A percentile compares a stretch with the other conserved stretches of the same genome.
Evolutionary conservation across 92 coral and sea anemone species (phyloP).

Genomic region (Epizoanthus fatuus): DNA sequence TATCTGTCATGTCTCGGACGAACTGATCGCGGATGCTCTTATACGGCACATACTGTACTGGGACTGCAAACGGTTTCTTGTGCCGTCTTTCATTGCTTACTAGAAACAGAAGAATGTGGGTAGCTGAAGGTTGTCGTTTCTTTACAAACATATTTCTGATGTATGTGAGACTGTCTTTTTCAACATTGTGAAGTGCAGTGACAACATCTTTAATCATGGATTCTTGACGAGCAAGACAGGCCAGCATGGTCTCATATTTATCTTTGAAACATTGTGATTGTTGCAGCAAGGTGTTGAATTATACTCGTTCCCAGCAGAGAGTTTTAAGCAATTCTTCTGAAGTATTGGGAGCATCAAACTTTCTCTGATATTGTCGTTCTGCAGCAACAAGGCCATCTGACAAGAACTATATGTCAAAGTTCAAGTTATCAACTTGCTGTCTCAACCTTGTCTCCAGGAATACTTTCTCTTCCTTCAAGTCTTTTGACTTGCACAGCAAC

Average conservation of each 20-base stretch:
- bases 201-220: conserved; percentile 29
- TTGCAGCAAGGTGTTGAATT: conserved; percentile 65
- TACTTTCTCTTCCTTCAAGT: conserved; percentile 5
- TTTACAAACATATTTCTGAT: conserved; percentile 51
- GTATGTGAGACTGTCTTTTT: conserved; percentile 34
- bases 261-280: conserved; percentile 63
- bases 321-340: conserved; percentile 58
- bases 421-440: not conserved
- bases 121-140: conserved; percentile 73
- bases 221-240: conserved; percentile 32
- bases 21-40: conserved; percentile 58
- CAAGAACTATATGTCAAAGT: conserved; percentile 34
- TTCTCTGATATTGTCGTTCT: conserved; percentile 42
- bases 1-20: conserved; percentile 54
- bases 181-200: conserved; percentile 14
- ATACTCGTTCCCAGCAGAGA: conserved; percentile 82
- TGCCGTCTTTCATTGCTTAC: conserved; percentile 57
- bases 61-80: conserved; percentile 64
- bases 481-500: conserved; percentile 15
- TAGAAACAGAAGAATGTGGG: conserved; percentile 62
- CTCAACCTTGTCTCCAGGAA: conserved; percentile 6
- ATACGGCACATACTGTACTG: conserved; percentile 71
- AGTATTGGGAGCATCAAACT: conserved; percentile 56
- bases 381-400: conserved; percentile 49
- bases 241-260: conserved; percentile 8